Evolutionary conservation across 2,797 vertebrate species (phyloP).

Genomic region (Smutsia gigantea): DNA sequence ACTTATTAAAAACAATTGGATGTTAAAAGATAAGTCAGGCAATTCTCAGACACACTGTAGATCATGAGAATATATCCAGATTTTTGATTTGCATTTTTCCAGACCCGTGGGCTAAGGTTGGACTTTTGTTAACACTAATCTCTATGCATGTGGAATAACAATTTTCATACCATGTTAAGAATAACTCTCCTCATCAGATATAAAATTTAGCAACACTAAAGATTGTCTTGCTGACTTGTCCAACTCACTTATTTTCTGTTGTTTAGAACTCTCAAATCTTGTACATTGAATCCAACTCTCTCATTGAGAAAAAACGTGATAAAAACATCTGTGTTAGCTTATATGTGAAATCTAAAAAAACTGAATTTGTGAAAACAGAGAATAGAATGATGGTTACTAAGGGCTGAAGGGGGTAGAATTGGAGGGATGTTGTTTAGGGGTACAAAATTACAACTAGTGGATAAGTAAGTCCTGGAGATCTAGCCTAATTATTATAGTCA

Average conservation of each 20-base stretch:
- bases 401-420: not conserved
- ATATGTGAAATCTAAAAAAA: not conserved
- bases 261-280: not conserved
- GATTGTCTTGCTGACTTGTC: not conserved
- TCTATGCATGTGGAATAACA: not conserved
- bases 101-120: not conserved
- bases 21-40: not conserved
- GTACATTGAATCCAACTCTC: not conserved
- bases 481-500: not conserved
- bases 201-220: not conserved
- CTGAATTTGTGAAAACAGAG: not conserved
- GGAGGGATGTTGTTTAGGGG: not conserved
- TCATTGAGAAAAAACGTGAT: not conserved
- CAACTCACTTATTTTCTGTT: not conserved
- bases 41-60: conserved; percentile 10
- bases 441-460: not conserved
- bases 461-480: not conserved
- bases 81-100: conserved; percentile 31
- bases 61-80: not conserved
- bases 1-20: not conserved
- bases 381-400: not conserved
- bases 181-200: not conserved
- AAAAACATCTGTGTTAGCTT: not conserved
- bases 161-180: not conserved
- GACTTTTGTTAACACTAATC: not conserved